Base-by-base conservation (phyloP, 2,113 vertebrate species). In the Hippocampus abdominalis region DNA sequence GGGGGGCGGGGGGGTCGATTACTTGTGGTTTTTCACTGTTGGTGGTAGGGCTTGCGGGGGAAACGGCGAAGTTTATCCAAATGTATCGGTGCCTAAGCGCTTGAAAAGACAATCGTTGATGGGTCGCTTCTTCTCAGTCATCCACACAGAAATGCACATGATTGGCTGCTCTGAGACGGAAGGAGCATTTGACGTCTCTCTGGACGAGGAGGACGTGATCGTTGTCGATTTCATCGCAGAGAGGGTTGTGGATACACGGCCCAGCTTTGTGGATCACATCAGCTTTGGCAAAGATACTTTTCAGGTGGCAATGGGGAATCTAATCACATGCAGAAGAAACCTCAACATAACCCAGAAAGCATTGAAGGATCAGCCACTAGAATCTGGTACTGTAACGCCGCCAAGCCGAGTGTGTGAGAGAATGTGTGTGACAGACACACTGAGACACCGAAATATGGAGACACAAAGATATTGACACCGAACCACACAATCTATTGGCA, bases 271-370 rank as follows among this genome's bases (percentile, higher is more conserved):
- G 0, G 65, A 66, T 44, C 66, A 12, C 5, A 0, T 39, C 0
- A 23, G 0, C 0, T 63, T 0, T 10, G 0, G 0, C 2, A 21
- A 64, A 16, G 74, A 46, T 16, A 0, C 0, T 32, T 81, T 75
- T 72, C 2, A 56, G 9, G 0, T 0, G 0, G 72, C 75, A 46
- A 23, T 6, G 53, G 2, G 0, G 5, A 0, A 4, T 16, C 40
- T 0, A 62, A 48, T 72, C 20, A 0, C 8, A 66, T 81, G 79
- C 63, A 75, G 0, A 75, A 0, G 0, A 0, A 78, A 67, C 69
- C 62, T 78, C 62, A 36, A 49, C 4, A 1, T 0, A 0, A 0
- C 0, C 0, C 8, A 3, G 8, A 0, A 0, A 0, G 18, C 0
- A 0, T 0, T 29, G 20, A 82, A 76, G 54, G 69, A 75, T 2